Conservation (phyloP, 2,113 vertebrate genomes). For the Microcebus griseorufus region DNA sequence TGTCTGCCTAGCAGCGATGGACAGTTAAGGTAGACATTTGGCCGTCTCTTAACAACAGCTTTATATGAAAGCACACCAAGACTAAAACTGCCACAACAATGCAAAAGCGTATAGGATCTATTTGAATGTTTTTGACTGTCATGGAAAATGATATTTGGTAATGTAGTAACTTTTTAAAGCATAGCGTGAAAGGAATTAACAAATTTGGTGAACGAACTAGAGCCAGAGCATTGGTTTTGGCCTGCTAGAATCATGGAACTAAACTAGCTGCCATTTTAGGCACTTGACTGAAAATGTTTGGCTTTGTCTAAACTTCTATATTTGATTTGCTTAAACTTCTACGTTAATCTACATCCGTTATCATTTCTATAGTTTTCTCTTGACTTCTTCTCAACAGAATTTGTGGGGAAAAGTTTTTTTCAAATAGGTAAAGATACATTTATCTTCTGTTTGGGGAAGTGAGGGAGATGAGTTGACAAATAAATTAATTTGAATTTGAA, state of each 20-base stretch:
- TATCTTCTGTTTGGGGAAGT: neutral
- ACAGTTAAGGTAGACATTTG: neutral
- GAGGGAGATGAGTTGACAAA: neutral
- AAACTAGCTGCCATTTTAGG: neutral
- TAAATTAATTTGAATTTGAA: slow-evolving; percentile 18
- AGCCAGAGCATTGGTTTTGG: neutral
- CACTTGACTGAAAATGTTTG: neutral
- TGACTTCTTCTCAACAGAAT: neutral
- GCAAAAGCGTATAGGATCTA: neutral
- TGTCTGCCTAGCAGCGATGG: slow-evolving; percentile 1
- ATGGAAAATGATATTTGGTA: neutral
- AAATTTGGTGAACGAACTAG: neutral
- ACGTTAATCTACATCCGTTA: neutral
- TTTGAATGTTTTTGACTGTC: neutral
- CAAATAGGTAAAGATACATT: neutral
- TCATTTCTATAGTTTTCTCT: neutral
- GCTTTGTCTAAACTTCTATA: neutral
- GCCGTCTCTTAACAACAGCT: neutral
- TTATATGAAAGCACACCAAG: neutral
- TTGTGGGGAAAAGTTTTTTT: neutral
- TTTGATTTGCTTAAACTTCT: neutral
- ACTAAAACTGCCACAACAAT: neutral
- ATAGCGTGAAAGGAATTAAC: neutral
- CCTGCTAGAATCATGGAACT: neutral
- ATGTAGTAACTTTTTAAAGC: neutral